Base-by-base conservation (phyloP, 2,888 invertebrate species). In the Lottia scabra region DNA sequence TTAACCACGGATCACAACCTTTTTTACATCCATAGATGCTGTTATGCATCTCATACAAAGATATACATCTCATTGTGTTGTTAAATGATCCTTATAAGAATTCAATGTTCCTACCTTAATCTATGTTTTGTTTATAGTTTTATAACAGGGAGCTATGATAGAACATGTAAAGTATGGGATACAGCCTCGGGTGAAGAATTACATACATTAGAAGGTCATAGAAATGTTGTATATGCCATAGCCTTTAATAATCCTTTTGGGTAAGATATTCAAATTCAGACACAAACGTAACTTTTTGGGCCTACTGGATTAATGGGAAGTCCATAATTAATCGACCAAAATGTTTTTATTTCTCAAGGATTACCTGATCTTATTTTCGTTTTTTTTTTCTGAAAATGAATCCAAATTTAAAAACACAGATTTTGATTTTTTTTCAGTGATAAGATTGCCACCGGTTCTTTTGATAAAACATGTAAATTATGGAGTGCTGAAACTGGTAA, bases 151-250 rank as follows among this genome's bases (percentile, higher is more conserved):
- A 95, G 95, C 89, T 95, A 95, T 87, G 95, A 95, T 88, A 91
- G 95, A 79, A 95, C 95, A 23, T 95, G 95, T 89, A 94, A 94
- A 88, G 91, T 95, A 71, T 95, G 95, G 93, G 92, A 94, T 88
- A 93, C 94, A 75, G 92, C 93, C 75, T 91, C 92, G 15, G 94
- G 94, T 63, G 91, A 91, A 75, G 94, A 94, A 87, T 89, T 93
- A 82, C 92, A 92, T 85, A 92, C 93, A 8, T 91, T 95, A 48
- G 90, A 92, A 45, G 95, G 95, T 23, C 95, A 95, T 83, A 93
- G 93, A 81, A 95, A 95, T 90, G 95, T 95, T 70, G 95, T 95
- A 13, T 95, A 94, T 89, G 93, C 94, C 13, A 94, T 95, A 56
- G 92, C 92, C 65, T 95, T 94, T 88, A 95, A 95, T 79, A 90